Base-by-base conservation (phyloP, 1,140 invertebrate genomes). In the Nixonia krombeini region DNA sequence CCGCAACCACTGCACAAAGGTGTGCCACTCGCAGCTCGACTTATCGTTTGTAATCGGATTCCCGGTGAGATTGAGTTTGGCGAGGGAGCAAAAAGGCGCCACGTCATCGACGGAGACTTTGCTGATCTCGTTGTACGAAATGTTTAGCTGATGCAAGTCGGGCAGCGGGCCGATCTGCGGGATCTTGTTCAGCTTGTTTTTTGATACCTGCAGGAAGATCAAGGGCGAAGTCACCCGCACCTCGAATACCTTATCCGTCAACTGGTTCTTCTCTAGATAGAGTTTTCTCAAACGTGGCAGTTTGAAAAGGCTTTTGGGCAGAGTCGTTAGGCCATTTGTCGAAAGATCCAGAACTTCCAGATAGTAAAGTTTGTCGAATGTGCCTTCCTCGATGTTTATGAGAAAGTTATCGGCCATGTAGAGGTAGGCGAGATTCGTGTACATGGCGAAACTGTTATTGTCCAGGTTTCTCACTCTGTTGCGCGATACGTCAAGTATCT, bases 351-450 rank as follows among this genome's bases (percentile, higher is more conserved):
- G 33, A 1, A 79, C 78, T 37, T 85, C 72, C 3, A 87, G 45
- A 6, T 83, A 76, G 0, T 51, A 65, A 0, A 85, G 70, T 0
- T 66, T 56, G 0, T 40, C 40, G 33, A 86, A 86, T 0, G 83
- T 73, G 0, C 25, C 78, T 1, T 80, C 74, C 5, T 82, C 77
- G 2, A 86, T 79, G 1, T 17, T n/a, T n/a, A n/a, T n/a, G n/a
- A n/a, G n/a, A n/a, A n/a, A n/a, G 47, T 86, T 86, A 47, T 87
- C 84, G 5, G 42, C 17, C 1, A 87, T 55, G 29, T 86, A 86
- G 3, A 86, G 51, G 18, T 49, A 83, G 1, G 63, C 67, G 0
- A 87, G 62, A 8, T 52, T 81, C 6, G 70, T 73, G 56, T 82
- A 86, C 9, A 46, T 15, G 0, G 63, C 29, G 4, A 87, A 64